Evolutionary conservation across 1,140 invertebrate species (phyloP).

Genomic region (Anthonomus grandis): DNA sequence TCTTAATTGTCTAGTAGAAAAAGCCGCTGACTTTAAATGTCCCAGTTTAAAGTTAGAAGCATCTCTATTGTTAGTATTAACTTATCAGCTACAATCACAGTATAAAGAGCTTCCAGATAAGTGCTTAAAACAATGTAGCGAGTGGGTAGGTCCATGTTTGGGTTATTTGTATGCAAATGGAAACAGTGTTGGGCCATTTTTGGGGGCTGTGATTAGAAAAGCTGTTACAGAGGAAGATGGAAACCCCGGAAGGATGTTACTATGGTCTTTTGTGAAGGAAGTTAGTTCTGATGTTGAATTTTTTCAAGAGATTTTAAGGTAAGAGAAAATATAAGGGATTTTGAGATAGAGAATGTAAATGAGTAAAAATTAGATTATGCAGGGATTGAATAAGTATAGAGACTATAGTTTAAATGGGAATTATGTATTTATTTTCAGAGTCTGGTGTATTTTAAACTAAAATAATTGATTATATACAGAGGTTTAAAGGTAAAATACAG

Average conservation of each 20-base stretch:
- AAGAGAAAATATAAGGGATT: slow-evolving; percentile 33
- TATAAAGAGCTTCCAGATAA: slow-evolving; percentile 51
- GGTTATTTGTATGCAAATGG: slow-evolving; percentile 52
- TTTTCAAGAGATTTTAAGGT: slow-evolving; percentile 45
- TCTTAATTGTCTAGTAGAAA: slow-evolving; percentile 59
- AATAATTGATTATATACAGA: too few relatives aligned
- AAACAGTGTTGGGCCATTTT: slow-evolving; percentile 54
- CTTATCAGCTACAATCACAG: slow-evolving; percentile 59
- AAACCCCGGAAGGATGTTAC: slow-evolving; percentile 49
- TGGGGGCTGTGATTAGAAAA: slow-evolving; percentile 53
- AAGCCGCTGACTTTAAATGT: slow-evolving; percentile 56
- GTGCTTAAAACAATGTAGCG: slow-evolving; percentile 49
- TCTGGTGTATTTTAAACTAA: too few relatives aligned
- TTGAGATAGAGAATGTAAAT: too few relatives aligned
- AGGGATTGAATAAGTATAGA: too few relatives aligned
- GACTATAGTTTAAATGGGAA: too few relatives aligned
- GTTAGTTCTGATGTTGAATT: slow-evolving; percentile 53
- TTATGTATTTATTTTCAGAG: too few relatives aligned
- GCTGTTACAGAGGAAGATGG: slow-evolving; percentile 48
- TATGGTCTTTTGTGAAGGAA: slow-evolving; percentile 52
- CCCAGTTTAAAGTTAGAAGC: slow-evolving; percentile 55
- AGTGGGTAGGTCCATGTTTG: slow-evolving; percentile 54
- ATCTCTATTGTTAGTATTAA: slow-evolving; percentile 56
- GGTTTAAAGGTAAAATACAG: too few relatives aligned
- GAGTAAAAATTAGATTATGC: too few relatives aligned